Conservation (phyloP, 2,797 vertebrate species). For the Parauchenoglanis ngamensis region DNA sequence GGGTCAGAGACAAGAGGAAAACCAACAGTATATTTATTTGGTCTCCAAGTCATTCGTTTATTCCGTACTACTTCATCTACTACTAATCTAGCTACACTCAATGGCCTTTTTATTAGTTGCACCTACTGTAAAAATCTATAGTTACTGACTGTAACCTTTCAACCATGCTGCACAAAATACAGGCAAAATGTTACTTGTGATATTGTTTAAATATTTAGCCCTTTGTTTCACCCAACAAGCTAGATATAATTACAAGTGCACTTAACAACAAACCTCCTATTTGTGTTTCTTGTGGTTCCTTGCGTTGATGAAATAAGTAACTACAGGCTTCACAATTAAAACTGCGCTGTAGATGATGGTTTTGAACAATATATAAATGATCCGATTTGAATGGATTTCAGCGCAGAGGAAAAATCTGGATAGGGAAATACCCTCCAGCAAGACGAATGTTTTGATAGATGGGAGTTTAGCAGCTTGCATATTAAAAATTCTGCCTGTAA, state of each 20-base stretch:
- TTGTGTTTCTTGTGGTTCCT: neutral
- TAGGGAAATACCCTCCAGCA: neutral
- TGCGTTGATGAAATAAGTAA: neutral
- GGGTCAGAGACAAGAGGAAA: neutral
- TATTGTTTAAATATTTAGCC: too few relatives aligned
- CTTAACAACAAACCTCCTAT: neutral
- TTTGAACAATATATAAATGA: neutral
- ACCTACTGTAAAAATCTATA: neutral
- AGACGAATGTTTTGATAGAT: conserved; percentile 1
- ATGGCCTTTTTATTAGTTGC: neutral
- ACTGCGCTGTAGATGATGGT: neutral
- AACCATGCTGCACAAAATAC: neutral
- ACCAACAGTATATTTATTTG: neutral
- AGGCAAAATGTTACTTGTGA: neutral
- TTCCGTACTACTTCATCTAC: neutral
- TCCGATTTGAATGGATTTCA: neutral
- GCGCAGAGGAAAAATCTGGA: neutral
- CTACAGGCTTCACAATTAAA: neutral
- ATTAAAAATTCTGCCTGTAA: neutral
- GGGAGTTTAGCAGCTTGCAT: neutral
- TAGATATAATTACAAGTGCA: neutral
- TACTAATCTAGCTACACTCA: neutral
- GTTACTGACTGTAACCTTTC: neutral
- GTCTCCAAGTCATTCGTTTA: neutral
- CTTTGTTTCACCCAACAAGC: too few relatives aligned